These are phyloP conservation scores for Timema cristinae DNA, from an alignment of 2,888 invertebrate genomes.

Conservation along the genomic window DNA sequence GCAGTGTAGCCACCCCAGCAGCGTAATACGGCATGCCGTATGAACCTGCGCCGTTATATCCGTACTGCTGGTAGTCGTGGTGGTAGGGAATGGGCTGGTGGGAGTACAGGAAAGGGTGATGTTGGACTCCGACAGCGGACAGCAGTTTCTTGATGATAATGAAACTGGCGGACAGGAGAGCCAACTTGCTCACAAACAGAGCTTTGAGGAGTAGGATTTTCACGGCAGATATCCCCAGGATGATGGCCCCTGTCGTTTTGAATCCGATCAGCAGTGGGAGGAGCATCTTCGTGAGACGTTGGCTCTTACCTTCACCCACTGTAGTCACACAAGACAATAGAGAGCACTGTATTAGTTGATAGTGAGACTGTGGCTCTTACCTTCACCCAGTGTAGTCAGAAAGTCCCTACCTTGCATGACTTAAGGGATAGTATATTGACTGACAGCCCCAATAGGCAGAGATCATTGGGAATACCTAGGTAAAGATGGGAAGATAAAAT, in stretches of 20 bases:
- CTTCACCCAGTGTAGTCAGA: too few species aligned
- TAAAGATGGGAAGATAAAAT: too few species aligned
- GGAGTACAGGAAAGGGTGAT: slow-evolving; percentile 51
- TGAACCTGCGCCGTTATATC: background rate
- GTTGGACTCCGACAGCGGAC: slow-evolving; percentile 6
- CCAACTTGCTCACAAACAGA: slow-evolving; percentile 63
- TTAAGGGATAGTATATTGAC: too few species aligned
- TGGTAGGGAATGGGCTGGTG: slow-evolving; percentile 44
- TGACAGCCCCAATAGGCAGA: too few species aligned
- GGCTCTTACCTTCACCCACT: background rate
- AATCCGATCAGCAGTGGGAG: slow-evolving; percentile 65
- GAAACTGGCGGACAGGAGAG: slow-evolving; percentile 58
- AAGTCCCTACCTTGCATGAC: too few species aligned
- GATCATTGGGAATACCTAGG: too few species aligned
- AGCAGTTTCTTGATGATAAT: slow-evolving; percentile 59
- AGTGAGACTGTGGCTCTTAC: too few species aligned
- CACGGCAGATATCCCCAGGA: slow-evolving; percentile 58
- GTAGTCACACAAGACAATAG: too few species aligned
- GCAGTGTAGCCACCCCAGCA: slow-evolving; percentile 1
- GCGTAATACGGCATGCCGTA: background rate
- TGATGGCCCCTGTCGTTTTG: slow-evolving; percentile 60
- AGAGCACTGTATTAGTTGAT: too few species aligned
- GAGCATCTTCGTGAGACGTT: slow-evolving; percentile 52
- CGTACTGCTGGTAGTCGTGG: slow-evolving; percentile 14
- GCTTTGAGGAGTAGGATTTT: slow-evolving; percentile 63